Evolutionary conservation across 2,797 vertebrate genomes (phyloP).

Genomic region (Avahi laniger): DNA sequence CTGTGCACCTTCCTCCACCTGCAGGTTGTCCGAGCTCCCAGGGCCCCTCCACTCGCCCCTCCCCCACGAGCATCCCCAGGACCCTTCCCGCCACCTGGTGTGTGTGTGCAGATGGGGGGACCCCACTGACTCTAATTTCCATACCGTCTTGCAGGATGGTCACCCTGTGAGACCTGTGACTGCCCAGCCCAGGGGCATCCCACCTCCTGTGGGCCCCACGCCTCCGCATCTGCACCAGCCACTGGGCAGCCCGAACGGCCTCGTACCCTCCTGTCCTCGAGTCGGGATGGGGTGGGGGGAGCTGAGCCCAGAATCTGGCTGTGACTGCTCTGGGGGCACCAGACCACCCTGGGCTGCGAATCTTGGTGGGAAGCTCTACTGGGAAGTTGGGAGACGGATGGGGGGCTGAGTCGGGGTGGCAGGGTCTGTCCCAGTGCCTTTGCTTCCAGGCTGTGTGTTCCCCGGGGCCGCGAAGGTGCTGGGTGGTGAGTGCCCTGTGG

Average conservation of each 20-base stretch:
- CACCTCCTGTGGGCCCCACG: not conserved
- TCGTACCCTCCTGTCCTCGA: not conserved
- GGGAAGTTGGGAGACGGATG: not conserved
- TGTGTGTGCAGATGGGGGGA: not conserved
- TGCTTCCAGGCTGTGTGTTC: not conserved
- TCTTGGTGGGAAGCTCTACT: not conserved
- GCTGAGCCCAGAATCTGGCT: not conserved
- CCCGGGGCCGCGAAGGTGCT: not conserved
- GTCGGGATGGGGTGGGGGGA: not conserved
- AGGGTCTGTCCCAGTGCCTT: not conserved
- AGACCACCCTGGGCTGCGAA: not conserved
- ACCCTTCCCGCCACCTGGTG: accelerated
- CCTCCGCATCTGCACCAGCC: not conserved
- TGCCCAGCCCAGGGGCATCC: not conserved
- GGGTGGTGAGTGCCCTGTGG: not conserved
- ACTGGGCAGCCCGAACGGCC: not conserved
- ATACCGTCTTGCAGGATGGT: not conserved
- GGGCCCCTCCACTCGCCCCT: too few relatives aligned
- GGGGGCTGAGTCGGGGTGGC: not conserved
- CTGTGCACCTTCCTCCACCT: accelerated
- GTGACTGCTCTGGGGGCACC: not conserved
- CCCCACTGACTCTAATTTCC: accelerated
- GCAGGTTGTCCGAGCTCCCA: not conserved
- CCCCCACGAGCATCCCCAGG: too few relatives aligned
- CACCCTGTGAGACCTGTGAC: not conserved